Base-by-base conservation (phyloP, 2,113 vertebrate species). In the Melanotaenia duboulayi region DNA sequence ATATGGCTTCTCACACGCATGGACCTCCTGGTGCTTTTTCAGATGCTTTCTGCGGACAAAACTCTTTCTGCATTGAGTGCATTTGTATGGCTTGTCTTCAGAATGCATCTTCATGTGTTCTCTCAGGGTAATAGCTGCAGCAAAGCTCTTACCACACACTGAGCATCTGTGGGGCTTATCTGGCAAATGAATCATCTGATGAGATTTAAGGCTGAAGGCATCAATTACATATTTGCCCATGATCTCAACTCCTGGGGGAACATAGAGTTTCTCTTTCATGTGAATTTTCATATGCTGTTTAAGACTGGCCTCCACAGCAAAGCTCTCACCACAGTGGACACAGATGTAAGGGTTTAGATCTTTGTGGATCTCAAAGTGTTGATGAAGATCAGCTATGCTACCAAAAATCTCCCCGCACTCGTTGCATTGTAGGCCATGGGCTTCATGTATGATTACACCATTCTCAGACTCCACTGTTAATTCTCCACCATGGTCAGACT, bases 81-180 rank as follows among this genome's bases (percentile, higher is more conserved):
- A 98, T 89, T 95, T 96, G 89, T 97, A 98, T 0, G 96, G 96
- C 79, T 96, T 93, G 90, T 97, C 96, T 0, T 96, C 96, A 0
- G 96, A 96, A 91, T 98, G 94, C 93, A 95, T 92, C 85, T 95
- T 95, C 94, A 95, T 95, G 55, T 95, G 94, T 83, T 95, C 93
- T 61, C 94, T 79, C 12, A 95, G 81, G 16, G 93, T 95, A 66
- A 94, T 95, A 59, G 94, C 94, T 0, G 93, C 94, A 0, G 93
- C 93, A 42, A 95, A 95, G 77, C 93, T 92, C 74, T 94, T 94
- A 1, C 93, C 94, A 0, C 94, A 95, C 74, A 94, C 94, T 0
- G 92, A 93, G 79, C 94, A 95, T 69, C 93, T 74, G 85, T 95
- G 94, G 2, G 94, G 93, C 57, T 95, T 95, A 80, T 95, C 94